These are phyloP conservation scores for Rhinatrema bivittatum DNA, from an alignment of 2,797 vertebrate species.

Conservation along the genomic window DNA sequence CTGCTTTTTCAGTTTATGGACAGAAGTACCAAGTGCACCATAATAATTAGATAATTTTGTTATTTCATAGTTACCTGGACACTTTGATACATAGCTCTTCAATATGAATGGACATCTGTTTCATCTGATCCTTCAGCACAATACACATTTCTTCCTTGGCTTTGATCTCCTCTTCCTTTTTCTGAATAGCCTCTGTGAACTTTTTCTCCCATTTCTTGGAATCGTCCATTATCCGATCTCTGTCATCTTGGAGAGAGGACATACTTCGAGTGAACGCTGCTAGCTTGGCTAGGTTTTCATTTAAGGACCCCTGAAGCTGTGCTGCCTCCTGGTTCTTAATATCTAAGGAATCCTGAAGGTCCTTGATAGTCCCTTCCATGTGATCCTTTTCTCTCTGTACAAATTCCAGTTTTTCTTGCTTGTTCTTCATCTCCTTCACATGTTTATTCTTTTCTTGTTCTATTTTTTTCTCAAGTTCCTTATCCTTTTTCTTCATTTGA, in stretches of 20 bases:
- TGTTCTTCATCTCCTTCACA: slow-evolving; percentile 70
- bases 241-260: slow-evolving; percentile 93
- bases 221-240: slow-evolving; percentile 87
- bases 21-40: too few relatives aligned
- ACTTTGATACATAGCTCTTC: slow-evolving; percentile 64
- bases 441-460: slow-evolving; percentile 76
- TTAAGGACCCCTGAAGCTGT: slow-evolving; percentile 68
- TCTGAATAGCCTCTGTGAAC: slow-evolving; percentile 75
- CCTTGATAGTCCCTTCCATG: slow-evolving; percentile 56
- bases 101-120: slow-evolving; percentile 52
- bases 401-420: slow-evolving; percentile 73
- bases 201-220: slow-evolving; percentile 85
- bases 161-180: slow-evolving; percentile 79
- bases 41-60: too few relatives aligned
- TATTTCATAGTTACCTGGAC: slow-evolving; percentile 62
- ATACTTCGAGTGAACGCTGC: slow-evolving; percentile 91
- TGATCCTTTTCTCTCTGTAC: slow-evolving; percentile 60
- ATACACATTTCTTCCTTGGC: slow-evolving; percentile 65
- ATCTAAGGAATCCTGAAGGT: slow-evolving; percentile 56
- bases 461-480: slow-evolving; percentile 76
- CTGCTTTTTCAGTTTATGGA: too few relatives aligned
- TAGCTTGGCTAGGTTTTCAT: slow-evolving; percentile 79
- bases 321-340: slow-evolving; percentile 63
- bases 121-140: slow-evolving; percentile 67
- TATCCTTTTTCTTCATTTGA: slow-evolving; percentile 58